These are phyloP conservation scores for Hirtodrosophila confusa DNA, from an alignment of 2,888 invertebrate species.

Conservation along the genomic window DNA sequence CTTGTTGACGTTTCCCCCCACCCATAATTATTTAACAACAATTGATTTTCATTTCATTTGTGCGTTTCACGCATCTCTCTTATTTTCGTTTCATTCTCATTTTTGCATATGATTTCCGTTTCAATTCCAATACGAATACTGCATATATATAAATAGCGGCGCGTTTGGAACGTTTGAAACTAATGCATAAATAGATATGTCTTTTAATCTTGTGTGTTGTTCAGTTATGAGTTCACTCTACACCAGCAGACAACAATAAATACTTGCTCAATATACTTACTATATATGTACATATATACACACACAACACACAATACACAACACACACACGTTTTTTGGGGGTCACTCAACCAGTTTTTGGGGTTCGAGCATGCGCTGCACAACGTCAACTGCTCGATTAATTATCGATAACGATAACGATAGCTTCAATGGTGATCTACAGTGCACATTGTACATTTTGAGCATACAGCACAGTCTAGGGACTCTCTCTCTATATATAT, in stretches of 20 bases:
- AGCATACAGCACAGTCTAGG: conserved; percentile 17
- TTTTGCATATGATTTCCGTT: conserved; percentile 30
- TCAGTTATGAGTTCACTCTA: conserved; percentile 36
- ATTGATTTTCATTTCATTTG: conserved; percentile 4
- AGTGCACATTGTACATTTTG: conserved; percentile 23
- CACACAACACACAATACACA: background rate
- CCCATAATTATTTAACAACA: too few species aligned
- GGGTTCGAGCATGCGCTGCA: conserved; percentile 24
- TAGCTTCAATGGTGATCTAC: conserved; percentile 13
- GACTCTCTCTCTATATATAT: background rate
- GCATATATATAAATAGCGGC: conserved; percentile 46
- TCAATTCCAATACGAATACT: conserved; percentile 48
- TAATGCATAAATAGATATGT: conserved; percentile 34
- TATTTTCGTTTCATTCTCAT: conserved; percentile 12
- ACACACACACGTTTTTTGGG: conserved; percentile 15
- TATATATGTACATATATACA: too few species aligned
- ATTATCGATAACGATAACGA: conserved; percentile 21
- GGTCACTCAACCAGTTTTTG: conserved; percentile 35
- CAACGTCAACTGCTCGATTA: conserved; percentile 13
- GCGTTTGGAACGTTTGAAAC: conserved; percentile 39
- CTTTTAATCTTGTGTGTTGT: conserved; percentile 40
- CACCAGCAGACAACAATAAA: conserved; percentile 11
- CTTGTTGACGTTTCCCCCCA: conserved; percentile 40
- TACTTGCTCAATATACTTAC: too few species aligned
- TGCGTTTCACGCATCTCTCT: conserved; percentile 13